These are phyloP conservation scores for Sitta europaea DNA, from an alignment of 2,113 vertebrate species.

Conservation along the genomic window DNA sequence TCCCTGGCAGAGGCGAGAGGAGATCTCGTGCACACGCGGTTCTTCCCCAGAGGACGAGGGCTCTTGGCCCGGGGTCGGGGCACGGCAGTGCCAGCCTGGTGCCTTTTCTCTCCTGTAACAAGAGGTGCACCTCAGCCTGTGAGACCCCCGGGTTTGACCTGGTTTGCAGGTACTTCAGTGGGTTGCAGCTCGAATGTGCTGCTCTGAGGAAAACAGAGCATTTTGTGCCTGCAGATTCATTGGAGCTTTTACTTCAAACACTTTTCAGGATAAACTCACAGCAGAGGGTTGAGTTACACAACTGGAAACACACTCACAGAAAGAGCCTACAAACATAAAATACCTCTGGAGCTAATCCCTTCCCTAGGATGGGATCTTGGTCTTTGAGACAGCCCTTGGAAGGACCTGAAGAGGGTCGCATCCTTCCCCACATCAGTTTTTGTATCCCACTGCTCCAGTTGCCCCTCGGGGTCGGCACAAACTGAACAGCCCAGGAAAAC, in stretches of 20 bases:
- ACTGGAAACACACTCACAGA: not conserved
- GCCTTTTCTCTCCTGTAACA: not conserved
- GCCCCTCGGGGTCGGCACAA: not conserved
- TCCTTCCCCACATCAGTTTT: not conserved
- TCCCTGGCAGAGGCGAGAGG: not conserved
- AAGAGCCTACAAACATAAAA: not conserved
- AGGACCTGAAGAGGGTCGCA: not conserved
- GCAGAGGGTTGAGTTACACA: not conserved
- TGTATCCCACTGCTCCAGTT: not conserved
- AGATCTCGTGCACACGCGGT: not conserved
- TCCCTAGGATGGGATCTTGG: not conserved
- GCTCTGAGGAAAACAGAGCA: not conserved
- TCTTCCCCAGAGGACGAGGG: not conserved
- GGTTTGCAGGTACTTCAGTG: not conserved
- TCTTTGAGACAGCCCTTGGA: not conserved
- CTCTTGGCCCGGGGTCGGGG: accelerated
- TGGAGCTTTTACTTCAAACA: not conserved
- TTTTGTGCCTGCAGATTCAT: not conserved
- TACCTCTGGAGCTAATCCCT: not conserved
- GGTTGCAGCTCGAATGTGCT: not conserved
- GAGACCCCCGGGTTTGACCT: accelerated
- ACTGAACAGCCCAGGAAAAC: not conserved
- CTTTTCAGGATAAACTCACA: not conserved
- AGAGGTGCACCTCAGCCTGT: not conserved
- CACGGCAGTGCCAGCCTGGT: accelerated